Evolutionary conservation across 2,797 vertebrate genomes (phyloP).

Genomic region (Megaceryle alcyon): DNA sequence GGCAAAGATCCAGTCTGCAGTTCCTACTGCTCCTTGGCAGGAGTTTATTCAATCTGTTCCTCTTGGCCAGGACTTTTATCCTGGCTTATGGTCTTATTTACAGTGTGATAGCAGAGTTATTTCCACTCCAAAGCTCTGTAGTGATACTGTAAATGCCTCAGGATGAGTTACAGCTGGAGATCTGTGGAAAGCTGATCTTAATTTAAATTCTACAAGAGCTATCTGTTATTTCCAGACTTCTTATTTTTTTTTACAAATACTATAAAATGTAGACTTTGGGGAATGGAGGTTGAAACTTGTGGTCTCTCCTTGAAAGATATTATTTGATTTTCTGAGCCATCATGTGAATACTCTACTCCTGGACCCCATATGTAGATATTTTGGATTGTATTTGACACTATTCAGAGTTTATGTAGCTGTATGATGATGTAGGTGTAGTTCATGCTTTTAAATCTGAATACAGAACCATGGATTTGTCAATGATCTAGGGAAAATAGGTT

Average conservation of each 20-base stretch:
- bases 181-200: not conserved
- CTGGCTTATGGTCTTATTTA: conserved; percentile 43
- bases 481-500: not conserved
- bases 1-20: not conserved
- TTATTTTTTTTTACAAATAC: not conserved
- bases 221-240: not conserved
- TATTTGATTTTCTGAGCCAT: not conserved
- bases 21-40: conserved; percentile 42
- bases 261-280: not conserved
- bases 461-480: not conserved
- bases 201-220: not conserved
- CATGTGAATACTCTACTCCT: not conserved
- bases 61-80: conserved; percentile 37
- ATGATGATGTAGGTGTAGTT: not conserved
- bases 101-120: conserved; percentile 11
- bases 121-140: not conserved
- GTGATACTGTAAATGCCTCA: not conserved
- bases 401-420: not conserved
- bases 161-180: not conserved
- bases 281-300: not conserved
- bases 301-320: not conserved
- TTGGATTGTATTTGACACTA: not conserved
- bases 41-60: conserved; percentile 52
- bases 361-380: not conserved
- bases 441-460: not conserved